phyloP scores from a whole-genome alignment of 1,140 invertebrate genomes.

The Zaprionus camerounensis region DNA sequence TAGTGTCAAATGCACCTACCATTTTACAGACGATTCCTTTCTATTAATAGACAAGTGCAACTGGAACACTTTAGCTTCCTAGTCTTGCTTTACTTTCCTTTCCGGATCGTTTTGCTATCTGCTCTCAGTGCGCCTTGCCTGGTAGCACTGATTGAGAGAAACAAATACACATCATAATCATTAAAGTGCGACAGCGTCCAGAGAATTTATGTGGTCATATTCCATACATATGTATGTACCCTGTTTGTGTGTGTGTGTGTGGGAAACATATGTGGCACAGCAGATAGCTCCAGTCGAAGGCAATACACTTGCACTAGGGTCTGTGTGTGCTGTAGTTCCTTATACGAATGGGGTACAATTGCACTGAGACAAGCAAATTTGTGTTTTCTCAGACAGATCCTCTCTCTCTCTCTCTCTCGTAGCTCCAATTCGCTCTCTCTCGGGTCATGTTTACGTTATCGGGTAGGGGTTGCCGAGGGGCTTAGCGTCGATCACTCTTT shows the following conservation, averaged over 20 bases:
- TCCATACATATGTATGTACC: constrained; percentile 6
- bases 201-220: constrained; percentile 63
- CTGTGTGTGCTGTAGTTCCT: constrained; percentile 11
- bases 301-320: constrained; percentile 22
- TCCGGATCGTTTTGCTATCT: constrained; percentile 5
- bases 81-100: constrained; percentile 5
- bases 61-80: constrained; percentile 23
- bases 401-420: constrained; percentile 24
- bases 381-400: constrained; percentile 32
- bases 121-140: constrained; percentile 33
- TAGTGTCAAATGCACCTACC: constrained; percentile 17
- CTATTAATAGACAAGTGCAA: constrained; percentile 9
- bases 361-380: constrained; percentile 49
- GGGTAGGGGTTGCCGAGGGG: neutral
- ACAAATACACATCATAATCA: constrained; percentile 69
- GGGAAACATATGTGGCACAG: constrained; percentile 71
- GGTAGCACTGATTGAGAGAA: constrained; percentile 54
- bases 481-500: neutral
- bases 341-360: constrained; percentile 56
- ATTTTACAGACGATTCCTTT: neutral
- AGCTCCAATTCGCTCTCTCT: constrained; percentile 37
- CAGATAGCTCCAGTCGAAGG: constrained; percentile 55
- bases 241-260: constrained; percentile 17
- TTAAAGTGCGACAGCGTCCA: constrained; percentile 60
- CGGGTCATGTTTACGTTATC: neutral